Conservation (phyloP, 2,113 vertebrate genomes). For the Tragulus kanchil region DNA sequence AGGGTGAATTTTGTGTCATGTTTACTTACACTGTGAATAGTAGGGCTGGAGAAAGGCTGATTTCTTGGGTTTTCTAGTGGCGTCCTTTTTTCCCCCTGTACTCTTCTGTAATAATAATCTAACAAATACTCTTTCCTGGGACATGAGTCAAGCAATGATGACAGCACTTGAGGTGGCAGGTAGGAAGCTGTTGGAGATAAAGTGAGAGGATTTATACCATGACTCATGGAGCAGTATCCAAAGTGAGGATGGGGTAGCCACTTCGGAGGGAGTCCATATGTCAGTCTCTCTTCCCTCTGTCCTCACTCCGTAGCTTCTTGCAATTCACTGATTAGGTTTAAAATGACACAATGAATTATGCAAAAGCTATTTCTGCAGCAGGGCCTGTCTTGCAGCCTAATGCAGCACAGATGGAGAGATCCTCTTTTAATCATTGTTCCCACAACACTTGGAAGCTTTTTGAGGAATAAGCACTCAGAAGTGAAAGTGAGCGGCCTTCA, state of each 20-base stretch:
- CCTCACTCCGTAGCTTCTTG: constrained; percentile 12
- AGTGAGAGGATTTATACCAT: background rate
- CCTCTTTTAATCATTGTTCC: constrained; percentile 81
- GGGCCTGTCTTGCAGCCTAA: constrained; percentile 73
- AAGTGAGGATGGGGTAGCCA: background rate
- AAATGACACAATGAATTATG: constrained; percentile 81
- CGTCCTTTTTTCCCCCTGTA: constrained; percentile 12
- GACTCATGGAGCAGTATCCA: constrained; percentile 17
- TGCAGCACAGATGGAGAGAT: constrained; percentile 80
- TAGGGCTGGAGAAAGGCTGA: background rate
- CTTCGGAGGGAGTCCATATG: constrained; percentile 8
- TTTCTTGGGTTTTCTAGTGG: background rate
- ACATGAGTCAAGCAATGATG: constrained; percentile 31
- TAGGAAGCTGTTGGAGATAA: constrained; percentile 20
- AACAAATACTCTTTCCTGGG: background rate
- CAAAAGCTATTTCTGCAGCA: constrained; percentile 71
- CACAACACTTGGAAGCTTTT: constrained; percentile 74
- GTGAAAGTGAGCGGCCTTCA: constrained; percentile 80
- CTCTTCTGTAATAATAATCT: background rate
- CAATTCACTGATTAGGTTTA: constrained; percentile 75
- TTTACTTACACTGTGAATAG: background rate
- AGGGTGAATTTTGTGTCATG: background rate
- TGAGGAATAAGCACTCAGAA: constrained; percentile 82
- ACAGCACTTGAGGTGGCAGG: background rate
- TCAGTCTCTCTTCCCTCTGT: constrained; percentile 15